Base-by-base conservation (phyloP, 1,140 invertebrate genomes). In the Zaprionus ornatus region DNA sequence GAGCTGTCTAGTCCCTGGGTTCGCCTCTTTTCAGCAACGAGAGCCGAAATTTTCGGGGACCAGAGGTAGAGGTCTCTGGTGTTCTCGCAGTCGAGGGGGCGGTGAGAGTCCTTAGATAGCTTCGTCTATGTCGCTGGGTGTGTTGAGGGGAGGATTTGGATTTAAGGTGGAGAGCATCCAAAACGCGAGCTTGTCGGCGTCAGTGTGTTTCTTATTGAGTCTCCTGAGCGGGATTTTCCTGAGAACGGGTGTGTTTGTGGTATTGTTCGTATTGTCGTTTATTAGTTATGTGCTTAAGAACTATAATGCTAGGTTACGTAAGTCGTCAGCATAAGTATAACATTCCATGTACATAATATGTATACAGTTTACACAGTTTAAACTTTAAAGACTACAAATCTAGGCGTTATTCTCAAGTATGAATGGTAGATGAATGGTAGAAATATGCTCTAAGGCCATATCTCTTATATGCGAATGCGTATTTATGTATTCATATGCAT, bases 341-440 rank as follows among this genome's bases (percentile, higher is more conserved):
- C 70, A 82, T 77, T 86, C 54, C 65, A 75, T 82, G 37, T 66
- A 70, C 37, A 40, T 50, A 37, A 45, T 77, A 37, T 86, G 37
- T 74, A 74, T 52, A 56, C 25, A 81, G 35, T 72, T 65, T 79
- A 87, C 40, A 45, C 29, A 32, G 29, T 32, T 32, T 32, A 10
- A 32, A 32, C 29, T 32, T 32, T 32, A 10, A 32, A 9, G 84
- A 74, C 76, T 86, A 86, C 64, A 63, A 64, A 32, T 32, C 80
- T 88, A 88, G 56, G 74, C 77, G 59, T 83, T 87, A 82, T 81
- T 74, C 50, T 64, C 50, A 84, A 80, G 80, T 87, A 87, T 87
- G 84, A 88, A 84, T 87, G 80, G 84, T 87, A 87, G 74, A 87
- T n/a, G n/a, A n/a, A n/a, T n/a, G n/a, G n/a, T n/a, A n/a, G 88